A percentile compares a stretch with the other conserved stretches of the same genome.
Evolutionary conservation across 2,113 vertebrate genomes (phyloP).

Genomic region (Atlantisia rogersi): DNA sequence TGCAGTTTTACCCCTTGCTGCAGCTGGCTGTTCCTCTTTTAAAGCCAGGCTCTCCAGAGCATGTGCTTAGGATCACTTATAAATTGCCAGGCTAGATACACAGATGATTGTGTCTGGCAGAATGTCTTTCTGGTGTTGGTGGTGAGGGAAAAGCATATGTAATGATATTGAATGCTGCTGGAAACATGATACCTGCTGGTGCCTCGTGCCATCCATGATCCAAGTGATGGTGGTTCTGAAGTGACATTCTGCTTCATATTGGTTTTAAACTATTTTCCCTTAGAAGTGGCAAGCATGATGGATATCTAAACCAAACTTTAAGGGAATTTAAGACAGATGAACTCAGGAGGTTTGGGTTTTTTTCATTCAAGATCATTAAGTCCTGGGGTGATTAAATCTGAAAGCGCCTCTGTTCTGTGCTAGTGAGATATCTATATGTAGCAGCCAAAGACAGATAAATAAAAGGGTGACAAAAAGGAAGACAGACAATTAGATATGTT

Average conservation of each 20-base stretch:
- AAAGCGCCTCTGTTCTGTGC: not conserved
- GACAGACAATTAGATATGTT: not conserved
- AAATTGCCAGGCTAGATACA: not conserved
- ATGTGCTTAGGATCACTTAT: not conserved
- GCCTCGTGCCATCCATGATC: not conserved
- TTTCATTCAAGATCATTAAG: not conserved
- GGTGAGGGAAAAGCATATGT: not conserved
- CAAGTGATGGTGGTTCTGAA: not conserved
- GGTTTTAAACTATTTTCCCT: not conserved
- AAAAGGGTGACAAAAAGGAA: not conserved
- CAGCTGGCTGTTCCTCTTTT: conserved; percentile 23
- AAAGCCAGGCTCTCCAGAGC: conserved; percentile 18
- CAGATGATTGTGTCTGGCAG: conserved; percentile 20
- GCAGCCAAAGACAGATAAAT: not conserved
- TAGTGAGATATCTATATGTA: not conserved
- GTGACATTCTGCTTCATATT: not conserved
- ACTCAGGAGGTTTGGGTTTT: not conserved
- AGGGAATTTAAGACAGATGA: conserved; percentile 4
- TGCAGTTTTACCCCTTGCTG: conserved; percentile 29
- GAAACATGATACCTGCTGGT: conserved; percentile 5
- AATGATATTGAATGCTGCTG: not conserved
- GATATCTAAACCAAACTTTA: not conserved
- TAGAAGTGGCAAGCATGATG: not conserved
- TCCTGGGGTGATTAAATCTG: not conserved
- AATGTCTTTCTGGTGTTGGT: not conserved